Base-by-base conservation (phyloP, 2,113 vertebrate species). In the Noturus placidus region DNA sequence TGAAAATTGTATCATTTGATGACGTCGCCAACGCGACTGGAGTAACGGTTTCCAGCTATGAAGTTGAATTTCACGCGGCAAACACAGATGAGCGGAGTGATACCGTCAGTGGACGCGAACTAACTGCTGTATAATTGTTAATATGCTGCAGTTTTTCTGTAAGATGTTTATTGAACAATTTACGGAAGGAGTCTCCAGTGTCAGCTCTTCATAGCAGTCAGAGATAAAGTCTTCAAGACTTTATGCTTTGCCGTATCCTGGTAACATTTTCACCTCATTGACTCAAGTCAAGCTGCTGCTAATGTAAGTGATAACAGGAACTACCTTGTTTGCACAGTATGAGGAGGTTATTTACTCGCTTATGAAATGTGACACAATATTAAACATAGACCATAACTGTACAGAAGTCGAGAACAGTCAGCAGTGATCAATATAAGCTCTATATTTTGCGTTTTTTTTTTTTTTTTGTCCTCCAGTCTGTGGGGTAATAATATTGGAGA, bases 401-500 rank as follows among this genome's bases (percentile, higher is more conserved):
- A 27, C 61, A 63, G 61, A 69, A 19, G 15, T 69, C n/a, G 15
- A 38, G 17, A 20, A 38, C 20, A 17, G 30, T 69, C 15, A 69
- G 0, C 17, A 10, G 20, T 8, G 19, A 20, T 4, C 2, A 42
- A 42, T 72, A 72, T 22, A 70, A 70, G 13, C 3, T 1, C 13
- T 67, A 67, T 30, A n/a, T 15, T 30, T 25, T 25, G 46, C 33
- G 38, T 87, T 46, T 61, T 5, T 59, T 42, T 46, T n/a, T 46
- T 0, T 63, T 8, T 19, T 78, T 78, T 61, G 19, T 46, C n/a
- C 19, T 91, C 88, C 86, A 97, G 97, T 89, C 94, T 97, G 83
- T 97, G 97, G 96, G 97, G 96, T 72, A 97, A 97, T 90, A 93
- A 88, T 35, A 95, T 97, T 72, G 94, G 95, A 19, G 96, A 97